Percentiles rank a stretch among this genome's conserved stretches.
These are phyloP conservation scores for Achroia grisella DNA, from an alignment of 1,140 invertebrate species.

Conservation along the genomic window DNA sequence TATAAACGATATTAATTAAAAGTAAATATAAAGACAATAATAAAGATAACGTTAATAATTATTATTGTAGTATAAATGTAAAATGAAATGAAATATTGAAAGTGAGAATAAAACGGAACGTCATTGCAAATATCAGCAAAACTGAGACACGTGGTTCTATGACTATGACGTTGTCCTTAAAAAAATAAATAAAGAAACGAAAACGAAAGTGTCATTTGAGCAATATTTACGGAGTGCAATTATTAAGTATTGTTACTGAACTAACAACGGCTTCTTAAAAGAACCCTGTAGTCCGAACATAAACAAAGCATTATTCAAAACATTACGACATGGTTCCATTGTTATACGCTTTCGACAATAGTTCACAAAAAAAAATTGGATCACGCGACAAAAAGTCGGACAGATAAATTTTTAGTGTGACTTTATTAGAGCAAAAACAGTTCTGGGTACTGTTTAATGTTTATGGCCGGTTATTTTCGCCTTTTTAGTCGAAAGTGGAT, in stretches of 20 bases:
- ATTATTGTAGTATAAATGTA: background rate
- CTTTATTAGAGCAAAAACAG: conserved; percentile 60
- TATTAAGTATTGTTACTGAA: background rate
- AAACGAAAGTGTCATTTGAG: conserved; percentile 17
- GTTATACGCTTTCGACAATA: conserved; percentile 18
- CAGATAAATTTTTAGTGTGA: conserved; percentile 28
- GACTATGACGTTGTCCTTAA: background rate
- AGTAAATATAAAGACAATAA: background rate
- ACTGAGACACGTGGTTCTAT: too few species aligned
- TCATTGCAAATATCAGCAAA: too few species aligned
- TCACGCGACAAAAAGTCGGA: conserved; percentile 29
- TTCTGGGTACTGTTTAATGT: conserved; percentile 34
- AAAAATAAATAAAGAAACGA: background rate
- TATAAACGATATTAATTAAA: too few species aligned
- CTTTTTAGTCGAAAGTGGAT: conserved; percentile 43
- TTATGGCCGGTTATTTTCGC: conserved; percentile 37
- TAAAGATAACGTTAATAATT: background rate
- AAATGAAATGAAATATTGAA: background rate
- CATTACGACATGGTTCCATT: conserved; percentile 35
- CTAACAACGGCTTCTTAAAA: conserved; percentile 14
- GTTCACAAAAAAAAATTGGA: conserved; percentile 35
- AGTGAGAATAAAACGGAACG: too few species aligned
- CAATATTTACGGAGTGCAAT: background rate
- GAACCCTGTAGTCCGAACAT: conserved; percentile 10
- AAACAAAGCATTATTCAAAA: conserved; percentile 40